phyloP scores from a whole-genome alignment of 2,888 invertebrate genomes.

The Erebia aethiops region DNA sequence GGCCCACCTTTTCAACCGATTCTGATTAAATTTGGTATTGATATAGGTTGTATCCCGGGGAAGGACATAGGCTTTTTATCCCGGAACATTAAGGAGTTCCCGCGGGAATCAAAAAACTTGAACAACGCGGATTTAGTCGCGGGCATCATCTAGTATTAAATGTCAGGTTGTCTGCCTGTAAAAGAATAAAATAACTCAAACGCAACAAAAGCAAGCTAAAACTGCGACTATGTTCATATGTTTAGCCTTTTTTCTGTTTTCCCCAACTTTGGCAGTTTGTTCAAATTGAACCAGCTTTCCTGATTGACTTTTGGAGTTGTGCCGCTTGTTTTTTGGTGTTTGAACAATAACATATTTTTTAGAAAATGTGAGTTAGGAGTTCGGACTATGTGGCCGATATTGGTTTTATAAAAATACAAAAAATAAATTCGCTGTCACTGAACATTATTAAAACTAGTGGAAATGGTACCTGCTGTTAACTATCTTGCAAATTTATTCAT shows the following conservation, averaged over 20 bases:
- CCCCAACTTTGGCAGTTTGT: slow-evolving; percentile 37
- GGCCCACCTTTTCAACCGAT: no score
- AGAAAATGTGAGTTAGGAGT: slow-evolving; percentile 14
- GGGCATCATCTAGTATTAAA: no score
- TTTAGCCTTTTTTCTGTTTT: slow-evolving; percentile 29
- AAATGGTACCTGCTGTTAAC: no score
- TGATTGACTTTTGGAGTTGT: slow-evolving; percentile 39
- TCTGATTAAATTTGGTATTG: no score
- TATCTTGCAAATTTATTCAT: no score
- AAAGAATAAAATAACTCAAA: not conserved
- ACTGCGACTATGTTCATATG: not conserved
- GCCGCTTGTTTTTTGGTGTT: slow-evolving; percentile 31
- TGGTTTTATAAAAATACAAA: slow-evolving; percentile 7
- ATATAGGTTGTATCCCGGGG: no score
- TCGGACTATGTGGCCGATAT: not conserved
- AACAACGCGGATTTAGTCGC: no score
- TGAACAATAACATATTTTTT: slow-evolving; percentile 21
- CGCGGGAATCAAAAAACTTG: no score
- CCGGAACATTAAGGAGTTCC: no score
- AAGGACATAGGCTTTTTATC: no score
- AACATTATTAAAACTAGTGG: no score
- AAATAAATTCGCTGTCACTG: not conserved
- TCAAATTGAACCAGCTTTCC: slow-evolving; percentile 38
- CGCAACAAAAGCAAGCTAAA: not conserved
- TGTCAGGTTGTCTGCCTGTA: not conserved